phyloP scores from a whole-genome alignment of 2,888 invertebrate species.

The Eupithecia pulchellata region DNA sequence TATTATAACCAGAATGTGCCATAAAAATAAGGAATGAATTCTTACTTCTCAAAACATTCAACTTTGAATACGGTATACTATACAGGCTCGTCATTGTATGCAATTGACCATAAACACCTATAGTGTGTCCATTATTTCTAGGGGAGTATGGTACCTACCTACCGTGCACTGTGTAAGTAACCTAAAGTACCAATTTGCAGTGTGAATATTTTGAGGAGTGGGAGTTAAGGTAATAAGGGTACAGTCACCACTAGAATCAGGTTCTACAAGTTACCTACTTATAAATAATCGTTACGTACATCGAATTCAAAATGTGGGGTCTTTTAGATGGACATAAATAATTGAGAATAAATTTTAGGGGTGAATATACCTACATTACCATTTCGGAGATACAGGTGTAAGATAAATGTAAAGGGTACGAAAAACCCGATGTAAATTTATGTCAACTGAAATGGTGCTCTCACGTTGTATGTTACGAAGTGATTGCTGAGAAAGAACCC shows the following conservation, averaged over 20 bases:
- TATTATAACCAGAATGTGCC: neutral
- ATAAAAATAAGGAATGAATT: neutral
- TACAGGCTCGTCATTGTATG: no score
- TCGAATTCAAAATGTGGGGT: no score
- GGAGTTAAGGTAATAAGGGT: neutral
- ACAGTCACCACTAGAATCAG: neutral
- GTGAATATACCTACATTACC: neutral
- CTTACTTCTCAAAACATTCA: neutral
- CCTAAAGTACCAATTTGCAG: neutral
- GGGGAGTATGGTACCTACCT: no score
- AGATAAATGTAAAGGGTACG: neutral
- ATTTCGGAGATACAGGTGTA: neutral
- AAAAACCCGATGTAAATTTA: neutral
- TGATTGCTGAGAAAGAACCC: neutral
- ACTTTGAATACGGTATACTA: neutral
- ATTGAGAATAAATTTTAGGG: neutral
- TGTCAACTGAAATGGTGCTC: neutral
- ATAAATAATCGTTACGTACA: no score
- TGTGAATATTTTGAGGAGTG: constrained; percentile 3
- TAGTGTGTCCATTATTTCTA: no score
- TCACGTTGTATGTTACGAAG: neutral
- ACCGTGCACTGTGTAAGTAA: neutral
- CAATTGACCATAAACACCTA: no score
- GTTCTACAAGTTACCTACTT: neutral
- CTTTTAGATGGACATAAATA: no score